phyloP scores from a whole-genome alignment of 2,113 vertebrate species.

The Chloropsis cyanopogon region DNA sequence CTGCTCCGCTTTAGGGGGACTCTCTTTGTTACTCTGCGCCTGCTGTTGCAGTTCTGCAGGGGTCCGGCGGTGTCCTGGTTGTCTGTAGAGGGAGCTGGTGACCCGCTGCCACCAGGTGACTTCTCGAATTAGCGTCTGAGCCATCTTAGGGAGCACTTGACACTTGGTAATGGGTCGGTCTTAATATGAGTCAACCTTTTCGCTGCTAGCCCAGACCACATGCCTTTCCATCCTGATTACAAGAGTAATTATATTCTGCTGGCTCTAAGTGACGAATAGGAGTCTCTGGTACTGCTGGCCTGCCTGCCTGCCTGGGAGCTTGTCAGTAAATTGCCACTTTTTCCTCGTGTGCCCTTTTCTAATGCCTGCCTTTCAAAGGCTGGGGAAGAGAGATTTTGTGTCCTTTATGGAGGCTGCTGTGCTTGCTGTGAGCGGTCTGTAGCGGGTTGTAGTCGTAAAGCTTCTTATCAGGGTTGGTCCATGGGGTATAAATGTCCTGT shows the following conservation, averaged over 20 bases:
- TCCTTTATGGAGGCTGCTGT: not conserved
- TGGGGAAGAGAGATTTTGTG: not conserved
- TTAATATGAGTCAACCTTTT: conserved; percentile 26
- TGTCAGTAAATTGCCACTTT: conserved; percentile 3
- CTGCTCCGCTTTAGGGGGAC: not conserved
- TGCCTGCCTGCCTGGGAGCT: conserved; percentile 2
- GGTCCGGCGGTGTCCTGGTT: conserved; percentile 45
- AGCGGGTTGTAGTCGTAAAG: accelerated
- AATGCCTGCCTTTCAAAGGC: not conserved
- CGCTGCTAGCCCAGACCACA: not conserved
- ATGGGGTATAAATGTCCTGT: not conserved
- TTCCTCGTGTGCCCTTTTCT: not conserved
- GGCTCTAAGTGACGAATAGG: not conserved
- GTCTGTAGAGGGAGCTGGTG: conserved; percentile 66
- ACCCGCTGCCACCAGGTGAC: conserved; percentile 60
- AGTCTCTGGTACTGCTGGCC: not conserved
- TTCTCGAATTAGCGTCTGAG: conserved; percentile 30
- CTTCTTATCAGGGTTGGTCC: not conserved
- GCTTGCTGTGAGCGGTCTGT: not conserved
- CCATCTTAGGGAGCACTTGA: conserved; percentile 53
- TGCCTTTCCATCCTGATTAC: not conserved
- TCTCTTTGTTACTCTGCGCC: conserved; percentile 13
- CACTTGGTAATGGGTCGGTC: conserved; percentile 32
- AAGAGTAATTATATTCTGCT: not conserved
- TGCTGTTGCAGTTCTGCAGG: conserved; percentile 3